A percentile compares a stretch with the other conserved stretches of the same genome.
phyloP scores from a whole-genome alignment of 2,888 invertebrate species.

The Seira sanloemensis region DNA sequence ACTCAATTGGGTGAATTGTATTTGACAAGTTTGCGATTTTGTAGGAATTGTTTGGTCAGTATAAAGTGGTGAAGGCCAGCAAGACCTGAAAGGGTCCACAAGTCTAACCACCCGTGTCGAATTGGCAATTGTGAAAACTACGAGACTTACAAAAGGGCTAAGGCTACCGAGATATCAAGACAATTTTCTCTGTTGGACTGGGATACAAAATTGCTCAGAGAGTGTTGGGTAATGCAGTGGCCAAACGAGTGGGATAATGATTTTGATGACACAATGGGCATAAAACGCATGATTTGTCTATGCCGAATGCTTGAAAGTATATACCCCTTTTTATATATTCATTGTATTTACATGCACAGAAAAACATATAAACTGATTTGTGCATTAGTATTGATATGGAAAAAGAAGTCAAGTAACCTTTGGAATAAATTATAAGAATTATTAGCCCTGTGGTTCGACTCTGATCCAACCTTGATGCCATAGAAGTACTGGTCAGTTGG shows the following conservation, averaged over 20 bases:
- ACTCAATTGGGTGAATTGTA: too few species aligned
- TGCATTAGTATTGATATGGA: neutral
- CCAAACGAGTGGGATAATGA: neutral
- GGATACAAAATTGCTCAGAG: neutral
- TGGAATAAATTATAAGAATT: too few species aligned
- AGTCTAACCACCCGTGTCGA: neutral
- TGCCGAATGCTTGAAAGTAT: too few species aligned
- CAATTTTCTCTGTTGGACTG: too few species aligned
- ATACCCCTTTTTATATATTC: neutral
- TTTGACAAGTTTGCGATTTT: too few species aligned
- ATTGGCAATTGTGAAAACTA: neutral
- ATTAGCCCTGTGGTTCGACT: slow-evolving; percentile 36
- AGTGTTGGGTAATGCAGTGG: too few species aligned
- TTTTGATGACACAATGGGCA: neutral
- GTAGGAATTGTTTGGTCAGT: neutral
- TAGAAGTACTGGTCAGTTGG: neutral
- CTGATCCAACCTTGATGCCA: slow-evolving; percentile 37
- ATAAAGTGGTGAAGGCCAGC: neutral
- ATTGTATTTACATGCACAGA: neutral
- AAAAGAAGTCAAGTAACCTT: neutral
- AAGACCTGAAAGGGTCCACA: neutral
- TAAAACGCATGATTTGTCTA: too few species aligned
- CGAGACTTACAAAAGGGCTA: neutral
- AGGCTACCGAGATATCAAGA: neutral
- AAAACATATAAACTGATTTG: neutral